phyloP scores from a whole-genome alignment of 2,113 vertebrate genomes.

The Onychostoma macrolepis region DNA sequence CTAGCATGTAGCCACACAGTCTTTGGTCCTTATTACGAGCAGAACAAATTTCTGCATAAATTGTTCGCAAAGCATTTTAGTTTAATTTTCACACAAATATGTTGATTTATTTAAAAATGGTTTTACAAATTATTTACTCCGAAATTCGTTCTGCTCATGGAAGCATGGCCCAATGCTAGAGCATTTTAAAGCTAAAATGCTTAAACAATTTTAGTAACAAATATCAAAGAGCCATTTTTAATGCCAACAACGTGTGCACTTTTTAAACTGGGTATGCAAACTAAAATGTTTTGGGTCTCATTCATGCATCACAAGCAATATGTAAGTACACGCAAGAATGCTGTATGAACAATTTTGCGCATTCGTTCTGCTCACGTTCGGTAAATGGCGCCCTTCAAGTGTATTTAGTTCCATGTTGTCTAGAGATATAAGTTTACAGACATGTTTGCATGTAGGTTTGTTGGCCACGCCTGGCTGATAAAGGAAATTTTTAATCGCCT shows the following conservation, averaged over 20 bases:
- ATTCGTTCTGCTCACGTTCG: background rate
- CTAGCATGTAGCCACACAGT: background rate
- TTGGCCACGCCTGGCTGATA: conserved; percentile 12
- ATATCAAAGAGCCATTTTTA: background rate
- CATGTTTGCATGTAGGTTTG: conserved; percentile 31
- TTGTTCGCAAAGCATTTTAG: no score
- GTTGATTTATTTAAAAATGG: no score
- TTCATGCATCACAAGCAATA: background rate
- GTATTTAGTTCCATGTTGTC: background rate
- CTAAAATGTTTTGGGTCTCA: background rate
- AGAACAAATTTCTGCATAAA: no score
- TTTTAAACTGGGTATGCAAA: background rate
- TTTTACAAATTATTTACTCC: no score
- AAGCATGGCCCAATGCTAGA: no score
- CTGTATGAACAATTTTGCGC: background rate
- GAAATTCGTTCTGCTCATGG: no score
- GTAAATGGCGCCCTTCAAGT: background rate
- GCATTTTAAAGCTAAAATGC: background rate
- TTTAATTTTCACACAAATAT: no score
- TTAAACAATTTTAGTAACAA: background rate
- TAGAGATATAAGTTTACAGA: conserved; percentile 8
- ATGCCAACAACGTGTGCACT: background rate
- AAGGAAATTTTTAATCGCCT: conserved; percentile 24
- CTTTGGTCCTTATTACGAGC: background rate
- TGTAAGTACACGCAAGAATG: background rate